phyloP scores from a whole-genome alignment of 2,797 vertebrate species.

The Oreortyx pictus region DNA sequence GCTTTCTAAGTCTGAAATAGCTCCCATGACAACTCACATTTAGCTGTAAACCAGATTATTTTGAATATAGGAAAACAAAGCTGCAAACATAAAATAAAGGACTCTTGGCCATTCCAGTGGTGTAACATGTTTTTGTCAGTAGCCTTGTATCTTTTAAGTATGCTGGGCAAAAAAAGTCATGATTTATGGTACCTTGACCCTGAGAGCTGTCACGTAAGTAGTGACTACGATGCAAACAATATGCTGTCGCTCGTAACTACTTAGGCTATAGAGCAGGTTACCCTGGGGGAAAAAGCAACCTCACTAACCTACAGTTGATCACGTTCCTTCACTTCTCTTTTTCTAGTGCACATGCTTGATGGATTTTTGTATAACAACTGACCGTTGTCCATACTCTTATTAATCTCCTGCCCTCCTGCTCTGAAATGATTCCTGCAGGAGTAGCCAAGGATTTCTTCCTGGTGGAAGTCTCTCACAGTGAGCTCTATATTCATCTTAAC shows the following conservation, averaged over 20 bases:
- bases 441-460: neutral
- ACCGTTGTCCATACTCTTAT: neutral
- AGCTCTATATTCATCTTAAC: neutral
- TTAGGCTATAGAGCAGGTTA: neutral
- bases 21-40: neutral
- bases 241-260: neutral
- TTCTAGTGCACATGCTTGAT: neutral
- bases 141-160: slow-evolving; percentile 26
- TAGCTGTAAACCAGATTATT: neutral
- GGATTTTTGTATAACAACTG: neutral
- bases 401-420: neutral
- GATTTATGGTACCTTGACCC: slow-evolving; percentile 49
- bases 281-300: neutral
- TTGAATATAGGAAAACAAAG: slow-evolving; percentile 7
- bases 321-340: neutral
- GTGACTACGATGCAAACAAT: neutral
- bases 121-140: slow-evolving; percentile 57
- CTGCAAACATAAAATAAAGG: neutral
- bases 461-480: neutral
- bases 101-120: slow-evolving; percentile 38
- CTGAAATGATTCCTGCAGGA: neutral
- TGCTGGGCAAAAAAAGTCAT: neutral
- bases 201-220: slow-evolving; percentile 44
- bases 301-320: neutral
- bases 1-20: neutral